Conservation (phyloP, 2,113 vertebrate species). For the Clarias batrachus region DNA sequence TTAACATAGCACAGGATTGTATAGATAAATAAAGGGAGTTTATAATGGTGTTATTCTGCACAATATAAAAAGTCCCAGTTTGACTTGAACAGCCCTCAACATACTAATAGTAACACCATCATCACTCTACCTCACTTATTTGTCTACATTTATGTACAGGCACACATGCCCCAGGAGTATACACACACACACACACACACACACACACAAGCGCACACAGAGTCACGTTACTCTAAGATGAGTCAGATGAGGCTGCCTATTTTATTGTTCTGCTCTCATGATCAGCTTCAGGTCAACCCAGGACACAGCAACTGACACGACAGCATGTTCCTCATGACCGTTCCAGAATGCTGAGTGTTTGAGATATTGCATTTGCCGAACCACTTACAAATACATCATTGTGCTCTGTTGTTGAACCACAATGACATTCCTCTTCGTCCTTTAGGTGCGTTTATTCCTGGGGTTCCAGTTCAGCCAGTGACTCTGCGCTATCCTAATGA, state of each 20-base stretch:
- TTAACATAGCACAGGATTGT: no score
- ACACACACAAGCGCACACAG: not conserved
- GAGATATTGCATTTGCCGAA: not conserved
- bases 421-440: not conserved
- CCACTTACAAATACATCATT: not conserved
- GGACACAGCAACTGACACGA: not conserved
- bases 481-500: conserved; percentile 88
- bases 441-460: conserved; percentile 91
- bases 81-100: not conserved
- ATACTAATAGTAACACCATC: not conserved
- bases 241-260: not conserved
- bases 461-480: conserved; percentile 91
- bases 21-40: no score
- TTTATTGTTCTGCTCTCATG: not conserved
- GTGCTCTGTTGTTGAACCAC: not conserved
- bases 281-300: not conserved
- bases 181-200: not conserved
- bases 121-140: no score
- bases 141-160: not conserved
- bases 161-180: not conserved
- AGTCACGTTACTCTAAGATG: conserved; percentile 7
- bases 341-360: not conserved
- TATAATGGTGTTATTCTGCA: no score
- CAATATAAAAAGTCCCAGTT: no score
- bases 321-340: not conserved